These are phyloP conservation scores for Anoplolepis gracilipes DNA, from an alignment of 1,140 invertebrate genomes.

Conservation along the genomic window DNA sequence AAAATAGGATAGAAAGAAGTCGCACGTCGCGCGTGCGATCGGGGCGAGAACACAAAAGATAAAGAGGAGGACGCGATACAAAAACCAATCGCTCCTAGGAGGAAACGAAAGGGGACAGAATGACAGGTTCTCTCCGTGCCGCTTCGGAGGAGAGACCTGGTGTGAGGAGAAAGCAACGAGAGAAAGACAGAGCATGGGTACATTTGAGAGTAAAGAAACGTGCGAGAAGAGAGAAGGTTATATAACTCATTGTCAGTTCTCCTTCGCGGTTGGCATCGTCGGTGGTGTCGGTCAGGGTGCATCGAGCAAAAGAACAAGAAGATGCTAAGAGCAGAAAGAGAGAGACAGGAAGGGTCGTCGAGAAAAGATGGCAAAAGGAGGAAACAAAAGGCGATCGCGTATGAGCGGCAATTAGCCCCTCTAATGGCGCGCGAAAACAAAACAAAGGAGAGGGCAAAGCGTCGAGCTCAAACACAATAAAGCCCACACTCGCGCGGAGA, in stretches of 20 bases:
- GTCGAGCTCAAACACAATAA: constrained; percentile 81
- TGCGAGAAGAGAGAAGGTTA: constrained; percentile 28
- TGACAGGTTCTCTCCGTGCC: constrained; percentile 55
- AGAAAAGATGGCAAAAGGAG: constrained; percentile 79
- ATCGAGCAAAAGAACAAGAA: constrained; percentile 7
- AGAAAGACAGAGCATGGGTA: constrained; percentile 29
- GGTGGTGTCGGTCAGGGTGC: constrained; percentile 44
- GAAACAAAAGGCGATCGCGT: constrained; percentile 84
- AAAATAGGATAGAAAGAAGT: constrained; percentile 7
- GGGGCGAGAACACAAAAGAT: constrained; percentile 44
- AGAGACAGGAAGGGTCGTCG: constrained; percentile 37
- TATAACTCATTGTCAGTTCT: constrained; percentile 66
- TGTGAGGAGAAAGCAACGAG: constrained; percentile 47
- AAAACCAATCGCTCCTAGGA: constrained; percentile 70
- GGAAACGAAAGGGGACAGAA: constrained; percentile 58
- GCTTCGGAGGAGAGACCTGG: constrained; percentile 54
- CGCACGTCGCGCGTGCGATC: background rate
- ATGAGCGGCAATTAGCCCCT: constrained; percentile 85
- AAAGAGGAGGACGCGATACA: constrained; percentile 57
- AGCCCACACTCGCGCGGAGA: constrained; percentile 60
- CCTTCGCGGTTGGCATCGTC: constrained; percentile 50
- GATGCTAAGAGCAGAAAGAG: constrained; percentile 49
- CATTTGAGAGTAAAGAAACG: constrained; percentile 25
- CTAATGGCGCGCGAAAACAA: constrained; percentile 84
- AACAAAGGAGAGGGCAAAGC: constrained; percentile 80